These are phyloP conservation scores for Drosophila ercepeae DNA, from an alignment of 1,140 invertebrate species.

Conservation along the genomic window DNA sequence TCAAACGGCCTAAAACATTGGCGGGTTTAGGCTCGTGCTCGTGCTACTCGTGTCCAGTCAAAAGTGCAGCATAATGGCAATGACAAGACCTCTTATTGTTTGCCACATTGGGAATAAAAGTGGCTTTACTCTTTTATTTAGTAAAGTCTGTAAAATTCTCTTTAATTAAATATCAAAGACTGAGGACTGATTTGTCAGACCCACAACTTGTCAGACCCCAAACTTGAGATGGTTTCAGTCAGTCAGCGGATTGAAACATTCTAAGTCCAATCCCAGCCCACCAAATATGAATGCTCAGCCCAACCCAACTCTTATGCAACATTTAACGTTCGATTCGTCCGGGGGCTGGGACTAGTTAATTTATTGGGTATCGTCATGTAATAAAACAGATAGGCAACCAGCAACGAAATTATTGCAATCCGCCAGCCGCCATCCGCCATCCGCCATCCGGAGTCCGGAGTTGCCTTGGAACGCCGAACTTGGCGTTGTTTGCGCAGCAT, in stretches of 20 bases:
- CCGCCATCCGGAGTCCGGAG: constrained; percentile 2
- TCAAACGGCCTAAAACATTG: constrained; percentile 37
- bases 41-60: constrained; percentile 38
- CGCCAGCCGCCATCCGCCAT: neutral
- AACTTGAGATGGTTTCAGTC: neutral
- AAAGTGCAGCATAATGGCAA: constrained; percentile 42
- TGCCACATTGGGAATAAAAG: no score
- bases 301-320: constrained; percentile 3
- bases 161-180: no score
- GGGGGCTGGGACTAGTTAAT: constrained; percentile 15
- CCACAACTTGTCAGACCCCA: neutral
- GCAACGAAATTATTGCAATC: constrained; percentile 14
- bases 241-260: neutral
- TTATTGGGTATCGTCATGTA: constrained; percentile 4
- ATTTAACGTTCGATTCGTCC: neutral
- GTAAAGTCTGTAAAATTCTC: neutral
- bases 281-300: neutral
- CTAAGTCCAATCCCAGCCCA: neutral
- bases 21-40: constrained; percentile 8
- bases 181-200: neutral
- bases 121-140: no score
- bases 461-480: constrained; percentile 24
- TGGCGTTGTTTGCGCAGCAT: constrained; percentile 16
- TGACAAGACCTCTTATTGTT: constrained; percentile 18
- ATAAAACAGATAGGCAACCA: constrained; percentile 8